These are phyloP conservation scores for Campoplex nolae DNA, from an alignment of 2,888 invertebrate species.

Conservation along the genomic window DNA sequence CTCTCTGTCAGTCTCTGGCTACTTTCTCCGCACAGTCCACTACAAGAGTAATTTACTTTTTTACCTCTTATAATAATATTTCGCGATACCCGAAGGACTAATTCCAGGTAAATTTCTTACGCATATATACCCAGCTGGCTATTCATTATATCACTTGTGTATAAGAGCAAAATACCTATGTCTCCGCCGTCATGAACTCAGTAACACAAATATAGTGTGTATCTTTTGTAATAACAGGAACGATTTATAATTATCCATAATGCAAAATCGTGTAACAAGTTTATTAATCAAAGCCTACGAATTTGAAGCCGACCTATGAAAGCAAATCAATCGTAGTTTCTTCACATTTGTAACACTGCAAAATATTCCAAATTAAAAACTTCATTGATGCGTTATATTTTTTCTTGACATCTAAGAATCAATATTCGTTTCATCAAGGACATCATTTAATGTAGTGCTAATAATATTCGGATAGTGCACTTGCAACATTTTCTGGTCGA, in stretches of 20 bases:
- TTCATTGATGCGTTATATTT: not conserved
- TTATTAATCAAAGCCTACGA: not conserved
- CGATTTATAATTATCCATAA: not conserved
- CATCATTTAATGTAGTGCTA: too few species aligned
- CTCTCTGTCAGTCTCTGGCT: conserved; percentile 49
- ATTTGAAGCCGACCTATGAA: not conserved
- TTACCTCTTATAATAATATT: conserved; percentile 4
- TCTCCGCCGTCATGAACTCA: not conserved
- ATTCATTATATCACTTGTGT: not conserved
- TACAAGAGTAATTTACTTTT: conserved; percentile 19
- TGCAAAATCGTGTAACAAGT: not conserved
- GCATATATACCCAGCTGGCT: not conserved
- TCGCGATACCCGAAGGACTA: not conserved
- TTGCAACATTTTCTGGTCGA: too few species aligned
- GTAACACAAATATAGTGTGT: not conserved
- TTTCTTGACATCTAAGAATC: too few species aligned
- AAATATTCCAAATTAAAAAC: not conserved
- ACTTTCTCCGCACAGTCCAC: conserved; percentile 53
- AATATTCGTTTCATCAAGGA: not conserved
- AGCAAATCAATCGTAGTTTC: not conserved
- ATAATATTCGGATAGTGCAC: too few species aligned
- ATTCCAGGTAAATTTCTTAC: not conserved
- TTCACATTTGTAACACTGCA: not conserved
- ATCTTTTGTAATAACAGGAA: not conserved
- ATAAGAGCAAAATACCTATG: not conserved